A percentile compares a stretch with the other conserved stretches of the same genome.
These are phyloP conservation scores for Pycnomerus fuliginosus DNA, from an alignment of 2,888 invertebrate genomes.

Conservation along the genomic window DNA sequence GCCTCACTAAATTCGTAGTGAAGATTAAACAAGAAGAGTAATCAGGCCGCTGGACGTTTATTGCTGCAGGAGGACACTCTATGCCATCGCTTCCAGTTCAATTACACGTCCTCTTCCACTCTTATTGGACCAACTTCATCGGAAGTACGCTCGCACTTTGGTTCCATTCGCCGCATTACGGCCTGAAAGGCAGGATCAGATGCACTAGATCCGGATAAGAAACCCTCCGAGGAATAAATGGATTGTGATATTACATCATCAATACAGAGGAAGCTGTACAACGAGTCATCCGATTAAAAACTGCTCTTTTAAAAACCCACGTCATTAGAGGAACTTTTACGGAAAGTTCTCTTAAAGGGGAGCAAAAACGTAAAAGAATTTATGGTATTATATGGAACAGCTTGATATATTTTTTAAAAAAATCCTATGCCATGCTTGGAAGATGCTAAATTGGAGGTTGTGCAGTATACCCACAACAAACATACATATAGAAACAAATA, in stretches of 20 bases:
- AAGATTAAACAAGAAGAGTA: slow-evolving; percentile 17
- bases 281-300: no score
- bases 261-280: no score
- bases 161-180: slow-evolving; percentile 25
- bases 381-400: no score
- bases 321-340: no score
- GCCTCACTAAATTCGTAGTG: slow-evolving; percentile 9
- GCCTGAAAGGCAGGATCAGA: slow-evolving; percentile 40
- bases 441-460: no score
- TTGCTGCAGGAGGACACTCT: slow-evolving; percentile 26
- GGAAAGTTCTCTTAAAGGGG: no score
- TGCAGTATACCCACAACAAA: no score
- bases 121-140: slow-evolving; percentile 23
- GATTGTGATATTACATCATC: slow-evolving; percentile 29
- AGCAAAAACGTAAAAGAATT: no score
- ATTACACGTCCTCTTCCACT: slow-evolving; percentile 30
- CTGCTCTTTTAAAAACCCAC: no score
- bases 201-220: slow-evolving; percentile 40
- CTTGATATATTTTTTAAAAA: no score
- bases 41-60: slow-evolving; percentile 25
- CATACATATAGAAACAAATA: no score
- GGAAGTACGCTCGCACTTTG: slow-evolving; percentile 26
- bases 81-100: slow-evolving; percentile 28
- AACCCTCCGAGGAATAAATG: slow-evolving; percentile 38
- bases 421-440: no score